Percentiles rank a stretch among this genome's conserved stretches.
Conservation (phyloP, 2,888 invertebrate genomes). For the Rotaria macrura region DNA sequence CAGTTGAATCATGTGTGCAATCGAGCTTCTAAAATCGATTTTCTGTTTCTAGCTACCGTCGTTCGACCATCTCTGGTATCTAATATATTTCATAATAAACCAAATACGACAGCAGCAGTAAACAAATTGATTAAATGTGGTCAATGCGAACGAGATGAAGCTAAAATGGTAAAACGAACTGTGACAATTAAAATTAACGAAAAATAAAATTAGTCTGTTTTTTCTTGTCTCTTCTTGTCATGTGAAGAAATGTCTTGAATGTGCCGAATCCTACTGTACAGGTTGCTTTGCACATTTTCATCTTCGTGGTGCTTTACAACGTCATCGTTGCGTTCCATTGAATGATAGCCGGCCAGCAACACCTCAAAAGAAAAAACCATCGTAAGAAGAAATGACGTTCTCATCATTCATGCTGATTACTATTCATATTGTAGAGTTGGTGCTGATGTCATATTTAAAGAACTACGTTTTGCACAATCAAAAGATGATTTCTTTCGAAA, state of each 20-base stretch:
- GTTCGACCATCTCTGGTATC: neutral
- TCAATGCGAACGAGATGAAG: slow-evolving; percentile 47
- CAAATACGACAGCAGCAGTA: neutral
- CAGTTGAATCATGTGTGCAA: neutral
- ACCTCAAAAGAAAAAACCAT: neutral
- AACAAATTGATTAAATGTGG: too few relatives aligned
- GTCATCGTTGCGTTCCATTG: slow-evolving; percentile 47
- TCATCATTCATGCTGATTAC: neutral
- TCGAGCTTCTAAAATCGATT: neutral
- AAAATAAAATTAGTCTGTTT: too few relatives aligned
- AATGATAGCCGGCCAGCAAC: slow-evolving; percentile 21
- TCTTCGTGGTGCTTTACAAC: slow-evolving; percentile 48
- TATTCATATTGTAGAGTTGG: neutral
- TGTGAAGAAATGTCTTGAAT: slow-evolving; percentile 46
- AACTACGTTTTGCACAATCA: neutral
- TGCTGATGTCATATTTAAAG: neutral
- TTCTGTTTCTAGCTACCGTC: neutral
- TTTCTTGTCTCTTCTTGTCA: neutral
- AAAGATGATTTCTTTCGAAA: neutral
- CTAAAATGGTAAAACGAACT: slow-evolving; percentile 42
- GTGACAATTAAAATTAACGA: too few relatives aligned
- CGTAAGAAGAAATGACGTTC: too few relatives aligned
- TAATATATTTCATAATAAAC: neutral
- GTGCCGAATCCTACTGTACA: slow-evolving; percentile 48
- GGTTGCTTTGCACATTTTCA: slow-evolving; percentile 49